Base-by-base conservation (phyloP, 1,140 invertebrate species). In the Phthorimaea operculella region DNA sequence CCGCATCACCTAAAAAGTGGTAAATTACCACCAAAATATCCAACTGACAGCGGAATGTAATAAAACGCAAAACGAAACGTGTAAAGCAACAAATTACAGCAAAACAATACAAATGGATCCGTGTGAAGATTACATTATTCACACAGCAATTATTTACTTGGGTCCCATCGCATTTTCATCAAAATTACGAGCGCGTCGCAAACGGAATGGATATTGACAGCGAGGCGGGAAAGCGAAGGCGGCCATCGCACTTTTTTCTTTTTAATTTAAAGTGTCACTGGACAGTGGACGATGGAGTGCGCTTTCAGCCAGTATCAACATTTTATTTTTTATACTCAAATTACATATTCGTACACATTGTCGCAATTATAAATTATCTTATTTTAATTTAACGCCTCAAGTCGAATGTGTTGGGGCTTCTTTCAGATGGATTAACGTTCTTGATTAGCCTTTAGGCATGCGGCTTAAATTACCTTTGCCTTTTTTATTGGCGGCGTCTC, bases 161-260 rank as follows among this genome's bases (percentile, higher is more conserved):
- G 59, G 57, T 52, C 34, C 53, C 57, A 55, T 54, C 49, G 55
- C 53, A 60, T 66, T 68, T 63, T 63, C 63, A 66, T 62, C 58
- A 59, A 56, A 63, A 54, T 63, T 59, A 59, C 62, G 60, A 62
- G 52, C 64, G 58, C 54, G 44, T 15, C 55, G 59, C 62, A 55
- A 60, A 57, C 52, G 52, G 68, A 70, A 77, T 72, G 67, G 63
- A 70, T 70, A 75, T 70, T 70, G 72, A 75, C 72, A 71, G 69
- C 69, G 67, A 63, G 61, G 74, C 68, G 70, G 68, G 63, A 75
- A 73, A 65, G 64, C 60, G 62, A 76, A 74, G 67, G 66, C 64
- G 62, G 67, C 62, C 67, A 66, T 64, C 63, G 62, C 63, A 65
- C 63, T 72, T 77, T 70, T 66, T 68, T 74, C 63, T 74, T 74